Percentiles rank a stretch among this genome's conserved stretches.
These are phyloP conservation scores for Lathamus discolor DNA, from an alignment of 2,113 vertebrate species.

Conservation along the genomic window DNA sequence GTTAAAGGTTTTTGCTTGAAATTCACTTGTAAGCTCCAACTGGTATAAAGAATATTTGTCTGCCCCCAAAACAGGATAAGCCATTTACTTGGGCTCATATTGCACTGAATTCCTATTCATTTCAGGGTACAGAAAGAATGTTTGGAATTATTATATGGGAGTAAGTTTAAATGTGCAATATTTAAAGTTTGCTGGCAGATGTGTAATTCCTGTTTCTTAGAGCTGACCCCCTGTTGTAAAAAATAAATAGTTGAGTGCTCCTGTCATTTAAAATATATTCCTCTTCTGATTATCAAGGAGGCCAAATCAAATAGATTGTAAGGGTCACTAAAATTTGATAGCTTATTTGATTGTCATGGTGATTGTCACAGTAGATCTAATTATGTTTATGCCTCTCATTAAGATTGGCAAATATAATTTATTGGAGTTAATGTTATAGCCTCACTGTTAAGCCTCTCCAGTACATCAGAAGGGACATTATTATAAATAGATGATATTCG, in stretches of 20 bases:
- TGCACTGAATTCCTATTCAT: not conserved
- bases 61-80: not conserved
- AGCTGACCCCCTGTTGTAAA: not conserved
- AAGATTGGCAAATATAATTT: not conserved
- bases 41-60: not conserved
- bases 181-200: not conserved
- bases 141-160: not conserved
- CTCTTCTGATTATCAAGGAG: not conserved
- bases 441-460: not conserved
- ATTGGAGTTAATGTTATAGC: not conserved
- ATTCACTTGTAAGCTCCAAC: not conserved
- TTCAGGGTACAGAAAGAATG: not conserved
- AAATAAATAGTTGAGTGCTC: not conserved
- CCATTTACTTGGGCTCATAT: not conserved
- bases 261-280: not conserved
- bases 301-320: not conserved
- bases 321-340: not conserved
- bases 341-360: not conserved
- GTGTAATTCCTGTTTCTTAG: not conserved
- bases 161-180: not conserved
- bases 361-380: not conserved
- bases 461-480: not conserved
- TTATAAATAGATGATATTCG: constrained; percentile 11
- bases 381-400: not conserved
- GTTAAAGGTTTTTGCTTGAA: not conserved